A percentile compares a stretch with the other conserved stretches of the same genome.
These are phyloP conservation scores for Sarcophaga carnaria DNA, from an alignment of 2,888 invertebrate genomes.

Conservation along the genomic window DNA sequence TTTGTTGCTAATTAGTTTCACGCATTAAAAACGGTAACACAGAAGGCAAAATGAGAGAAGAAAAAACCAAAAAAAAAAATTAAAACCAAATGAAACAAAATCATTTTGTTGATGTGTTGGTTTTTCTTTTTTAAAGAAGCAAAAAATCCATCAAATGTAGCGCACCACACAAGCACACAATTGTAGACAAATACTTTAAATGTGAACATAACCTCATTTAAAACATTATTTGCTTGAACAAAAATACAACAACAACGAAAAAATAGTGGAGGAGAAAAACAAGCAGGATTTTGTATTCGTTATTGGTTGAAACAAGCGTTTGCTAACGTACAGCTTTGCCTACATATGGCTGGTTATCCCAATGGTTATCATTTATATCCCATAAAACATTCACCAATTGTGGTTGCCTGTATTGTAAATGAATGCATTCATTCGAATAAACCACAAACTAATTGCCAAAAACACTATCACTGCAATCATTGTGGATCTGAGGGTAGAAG, in stretches of 20 bases:
- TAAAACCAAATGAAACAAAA: constrained; percentile 30
- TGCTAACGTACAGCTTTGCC: not conserved
- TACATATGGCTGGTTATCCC: constrained; percentile 37
- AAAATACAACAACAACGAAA: not conserved
- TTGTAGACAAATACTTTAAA: constrained; percentile 39
- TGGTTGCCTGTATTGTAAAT: not conserved
- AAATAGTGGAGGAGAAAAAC: constrained; percentile 9
- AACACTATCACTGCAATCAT: no score
- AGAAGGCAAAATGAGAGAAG: not conserved
- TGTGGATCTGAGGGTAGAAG: no score
- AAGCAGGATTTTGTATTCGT: constrained; percentile 29
- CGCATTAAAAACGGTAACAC: constrained; percentile 27
- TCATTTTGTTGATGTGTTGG: constrained; percentile 45
- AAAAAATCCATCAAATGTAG: constrained; percentile 42
- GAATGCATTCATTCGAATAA: not conserved
- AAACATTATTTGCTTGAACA: constrained; percentile 21
- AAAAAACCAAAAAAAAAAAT: constrained; percentile 4
- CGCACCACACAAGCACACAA: not conserved
- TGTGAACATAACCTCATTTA: constrained; percentile 55
- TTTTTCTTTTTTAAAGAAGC: not conserved
- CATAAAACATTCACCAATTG: constrained; percentile 36
- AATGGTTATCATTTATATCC: constrained; percentile 55
- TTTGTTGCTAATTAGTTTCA: constrained; percentile 71
- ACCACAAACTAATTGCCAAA: no score
- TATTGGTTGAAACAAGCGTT: not conserved